These are phyloP conservation scores for Desmophyllum pertusum DNA, from an alignment of 92 coral and sea anemone genomes.

Conservation along the genomic window DNA sequence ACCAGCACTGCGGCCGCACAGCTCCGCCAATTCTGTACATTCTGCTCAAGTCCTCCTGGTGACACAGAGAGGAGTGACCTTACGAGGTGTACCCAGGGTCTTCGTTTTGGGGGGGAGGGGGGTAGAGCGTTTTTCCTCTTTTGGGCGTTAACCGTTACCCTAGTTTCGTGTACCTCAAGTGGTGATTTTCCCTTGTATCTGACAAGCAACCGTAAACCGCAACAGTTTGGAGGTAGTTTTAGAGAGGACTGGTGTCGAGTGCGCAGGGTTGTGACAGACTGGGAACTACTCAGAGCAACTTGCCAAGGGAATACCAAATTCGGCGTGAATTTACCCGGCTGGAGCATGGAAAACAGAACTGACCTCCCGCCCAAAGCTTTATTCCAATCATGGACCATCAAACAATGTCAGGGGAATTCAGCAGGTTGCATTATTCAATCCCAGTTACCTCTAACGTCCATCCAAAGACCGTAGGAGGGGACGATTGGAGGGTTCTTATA, in stretches of 20 bases:
- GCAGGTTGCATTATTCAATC: constrained; percentile 82
- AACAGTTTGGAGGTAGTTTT: constrained; percentile 74
- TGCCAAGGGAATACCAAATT: constrained; percentile 61
- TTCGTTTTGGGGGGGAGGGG: constrained; percentile 72
- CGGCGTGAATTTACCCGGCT: constrained; percentile 45
- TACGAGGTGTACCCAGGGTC: constrained; percentile 75
- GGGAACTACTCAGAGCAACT: constrained; percentile 60
- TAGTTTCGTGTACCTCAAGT: constrained; percentile 69
- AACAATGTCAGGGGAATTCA: constrained; percentile 83
- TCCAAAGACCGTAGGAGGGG: constrained; percentile 77
- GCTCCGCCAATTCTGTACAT: constrained; percentile 36
- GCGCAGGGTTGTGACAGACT: constrained; percentile 65
- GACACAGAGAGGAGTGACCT: constrained; percentile 31
- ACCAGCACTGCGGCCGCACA: constrained; percentile 44
- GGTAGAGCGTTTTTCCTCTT: constrained; percentile 69
- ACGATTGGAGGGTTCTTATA: constrained; percentile 78
- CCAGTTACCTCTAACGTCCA: constrained; percentile 67
- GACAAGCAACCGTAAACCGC: constrained; percentile 68
- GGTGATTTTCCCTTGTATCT: constrained; percentile 74
- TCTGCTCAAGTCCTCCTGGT: constrained; percentile 34
- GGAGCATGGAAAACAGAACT: constrained; percentile 64
- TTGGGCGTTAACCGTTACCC: constrained; percentile 65
- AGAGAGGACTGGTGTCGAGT: constrained; percentile 81
- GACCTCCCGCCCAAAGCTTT: constrained; percentile 73
- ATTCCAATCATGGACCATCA: constrained; percentile 70